Evolutionary conservation across 2,888 invertebrate genomes (phyloP), one percentile per base, ranked within the genome.

Genomic region (Thereva unica): DNA sequence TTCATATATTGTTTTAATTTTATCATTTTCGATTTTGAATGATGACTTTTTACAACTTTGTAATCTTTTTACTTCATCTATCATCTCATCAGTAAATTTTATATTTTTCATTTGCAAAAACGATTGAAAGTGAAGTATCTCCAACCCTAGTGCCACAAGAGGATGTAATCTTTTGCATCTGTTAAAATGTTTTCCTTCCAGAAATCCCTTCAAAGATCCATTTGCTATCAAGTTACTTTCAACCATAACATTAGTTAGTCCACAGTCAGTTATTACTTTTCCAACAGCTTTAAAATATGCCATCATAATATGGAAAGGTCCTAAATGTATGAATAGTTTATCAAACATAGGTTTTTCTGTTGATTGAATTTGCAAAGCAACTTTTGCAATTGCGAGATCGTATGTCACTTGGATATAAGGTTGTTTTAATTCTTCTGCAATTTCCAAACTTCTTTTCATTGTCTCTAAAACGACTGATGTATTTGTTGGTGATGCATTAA

Each of bases 231-330:
- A 34, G 34, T 23, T 49, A 41, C 44, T 34, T 10, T 70, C 40
- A 10, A 65, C 64, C 42, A 67, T 49, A 5, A 73, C 10, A 8
- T 68, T 7, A 2, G 63, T 42, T 1, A 71, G 40, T 1, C 70
- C 69, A 45, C 67, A 69, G 9, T 54, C 34, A 35, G 40, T 53
- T 8, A 35, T 53, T 2, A 53, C 23, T 53, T 53, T 53, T 2
- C 53, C 53, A 2, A 53, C 8, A 1, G 35, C 53, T 53, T 53
- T 53, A 35, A 53, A 23, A 53, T 53, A 53, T 4, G 53, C 53
- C 53, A 53, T 53, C 53, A 53, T 53, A 7, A 53, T 53, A 4
- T 53, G 53, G 38, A 53, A 34, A 1, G 53, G 53, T 2, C 53
- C 53, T 53, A 53, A 35, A 53, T 53, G 5, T 34, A 53, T 53